These are phyloP conservation scores for Dermolepida albohirtum DNA, from an alignment of 2,888 invertebrate species.

Conservation along the genomic window DNA sequence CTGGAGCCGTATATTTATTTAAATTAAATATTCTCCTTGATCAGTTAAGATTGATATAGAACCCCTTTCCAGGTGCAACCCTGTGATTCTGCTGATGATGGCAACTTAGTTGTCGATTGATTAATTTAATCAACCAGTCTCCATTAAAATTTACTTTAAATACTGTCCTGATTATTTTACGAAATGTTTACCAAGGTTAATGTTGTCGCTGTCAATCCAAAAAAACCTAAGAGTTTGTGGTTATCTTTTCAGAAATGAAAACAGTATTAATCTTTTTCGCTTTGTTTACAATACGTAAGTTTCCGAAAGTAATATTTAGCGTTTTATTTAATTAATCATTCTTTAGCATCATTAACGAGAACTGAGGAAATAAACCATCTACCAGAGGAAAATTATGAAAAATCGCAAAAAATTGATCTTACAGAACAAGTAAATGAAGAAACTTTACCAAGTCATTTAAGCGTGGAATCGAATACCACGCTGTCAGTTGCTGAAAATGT, in stretches of 20 bases:
- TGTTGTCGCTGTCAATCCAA: constrained; percentile 5
- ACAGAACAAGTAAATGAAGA: constrained; percentile 32
- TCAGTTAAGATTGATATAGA: too few relatives aligned
- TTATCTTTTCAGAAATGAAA: constrained; percentile 25
- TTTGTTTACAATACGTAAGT: constrained; percentile 18
- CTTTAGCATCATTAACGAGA: constrained; percentile 1
- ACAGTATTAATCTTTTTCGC: not conserved
- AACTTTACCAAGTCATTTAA: constrained; percentile 47
- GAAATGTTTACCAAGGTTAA: constrained; percentile 11
- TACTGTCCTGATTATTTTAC: not conserved
- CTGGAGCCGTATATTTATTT: too few relatives aligned
- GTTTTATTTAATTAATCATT: not conserved
- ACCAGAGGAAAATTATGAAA: constrained; percentile 13
- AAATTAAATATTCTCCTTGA: too few relatives aligned
- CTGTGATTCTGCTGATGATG: too few relatives aligned
- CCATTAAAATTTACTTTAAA: constrained; percentile 3
- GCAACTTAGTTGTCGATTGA: too few relatives aligned
- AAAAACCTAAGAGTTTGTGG: not conserved
- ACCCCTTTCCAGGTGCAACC: too few relatives aligned
- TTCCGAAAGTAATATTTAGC: not conserved
- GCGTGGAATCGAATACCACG: constrained; percentile 6
- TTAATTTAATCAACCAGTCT: too few relatives aligned
- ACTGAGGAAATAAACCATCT: constrained; percentile 10
- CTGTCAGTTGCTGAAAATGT: constrained; percentile 43
- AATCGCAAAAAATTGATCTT: constrained; percentile 30